A percentile compares a stretch with the other conserved stretches of the same genome.
phyloP scores from a whole-genome alignment of 2,113 vertebrate genomes.

The Scophthalmus maximus region DNA sequence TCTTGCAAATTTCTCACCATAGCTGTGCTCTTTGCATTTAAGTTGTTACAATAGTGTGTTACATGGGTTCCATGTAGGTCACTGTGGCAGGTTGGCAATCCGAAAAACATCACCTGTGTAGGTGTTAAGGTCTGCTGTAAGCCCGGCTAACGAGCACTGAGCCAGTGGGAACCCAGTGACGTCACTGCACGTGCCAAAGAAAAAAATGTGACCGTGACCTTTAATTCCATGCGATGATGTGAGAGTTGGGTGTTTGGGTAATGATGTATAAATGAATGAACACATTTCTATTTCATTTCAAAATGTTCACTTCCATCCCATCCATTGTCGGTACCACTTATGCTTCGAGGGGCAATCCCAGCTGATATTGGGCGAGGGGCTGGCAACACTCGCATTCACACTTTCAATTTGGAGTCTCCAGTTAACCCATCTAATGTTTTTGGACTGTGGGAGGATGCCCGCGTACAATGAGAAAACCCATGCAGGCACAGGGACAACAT shows the following conservation, averaged over 20 bases:
- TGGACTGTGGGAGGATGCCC: too few relatives aligned
- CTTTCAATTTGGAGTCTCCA: background rate
- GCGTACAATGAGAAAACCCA: too few relatives aligned
- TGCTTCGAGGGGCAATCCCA: too few relatives aligned
- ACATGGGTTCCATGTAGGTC: constrained; percentile 56
- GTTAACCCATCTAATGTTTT: background rate
- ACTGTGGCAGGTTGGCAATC: constrained; percentile 43
- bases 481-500: too few relatives aligned
- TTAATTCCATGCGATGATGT: constrained; percentile 3
- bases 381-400: background rate
- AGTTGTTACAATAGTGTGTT: background rate
- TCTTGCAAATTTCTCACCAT: background rate
- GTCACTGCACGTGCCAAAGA: constrained; percentile 6
- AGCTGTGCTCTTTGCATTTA: background rate
- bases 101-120: constrained; percentile 42
- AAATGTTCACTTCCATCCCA: too few relatives aligned
- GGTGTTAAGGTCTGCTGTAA: constrained; percentile 41
- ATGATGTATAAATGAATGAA: too few relatives aligned
- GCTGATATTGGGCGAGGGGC: too few relatives aligned
- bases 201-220: constrained; percentile 12
- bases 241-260: too few relatives aligned
- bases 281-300: too few relatives aligned
- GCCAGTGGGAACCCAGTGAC: constrained; percentile 37
- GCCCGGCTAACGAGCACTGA: constrained; percentile 51
- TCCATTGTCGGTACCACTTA: too few relatives aligned